Percentiles rank a stretch among this genome's conserved stretches.
Conservation (phyloP, 2,888 invertebrate species). For the Drosophila quinaria region DNA sequence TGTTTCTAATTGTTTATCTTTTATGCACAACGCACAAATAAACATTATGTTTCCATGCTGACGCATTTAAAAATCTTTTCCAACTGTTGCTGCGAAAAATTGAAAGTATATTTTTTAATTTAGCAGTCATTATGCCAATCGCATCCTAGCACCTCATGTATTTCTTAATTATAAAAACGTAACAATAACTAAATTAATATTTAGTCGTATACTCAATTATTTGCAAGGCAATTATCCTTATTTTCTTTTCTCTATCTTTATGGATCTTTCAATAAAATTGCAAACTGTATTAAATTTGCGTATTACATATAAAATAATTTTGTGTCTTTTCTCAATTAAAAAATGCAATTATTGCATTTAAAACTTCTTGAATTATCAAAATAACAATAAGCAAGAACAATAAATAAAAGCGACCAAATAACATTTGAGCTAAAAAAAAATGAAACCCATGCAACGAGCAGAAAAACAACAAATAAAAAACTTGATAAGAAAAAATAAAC, state of each 20-base stretch:
- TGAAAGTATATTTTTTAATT: slow-evolving; percentile 18
- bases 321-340: slow-evolving; percentile 54
- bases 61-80: slow-evolving; percentile 38
- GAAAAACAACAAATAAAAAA: slow-evolving; percentile 5
- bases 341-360: slow-evolving; percentile 43
- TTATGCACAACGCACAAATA: slow-evolving; percentile 52
- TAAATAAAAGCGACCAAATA: slow-evolving; percentile 47
- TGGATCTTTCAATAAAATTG: slow-evolving; percentile 58
- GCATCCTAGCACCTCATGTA: slow-evolving; percentile 58
- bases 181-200: slow-evolving; percentile 64
- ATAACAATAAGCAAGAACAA: slow-evolving; percentile 12
- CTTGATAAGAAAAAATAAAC: slow-evolving; percentile 10
- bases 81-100: slow-evolving; percentile 24
- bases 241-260: slow-evolving; percentile 29
- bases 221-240: slow-evolving; percentile 33
- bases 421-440: slow-evolving; percentile 51
- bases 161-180: slow-evolving; percentile 56
- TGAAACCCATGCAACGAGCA: slow-evolving; percentile 38
- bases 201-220: slow-evolving; percentile 50
- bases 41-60: slow-evolving; percentile 22
- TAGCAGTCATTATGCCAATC: slow-evolving; percentile 41
- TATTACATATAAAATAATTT: slow-evolving; percentile 47
- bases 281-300: slow-evolving; percentile 69
- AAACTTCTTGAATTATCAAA: slow-evolving; percentile 26
- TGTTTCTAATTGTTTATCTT: slow-evolving; percentile 41